phyloP scores from a whole-genome alignment of 2,113 vertebrate genomes.

The Emydura subglobosa region DNA sequence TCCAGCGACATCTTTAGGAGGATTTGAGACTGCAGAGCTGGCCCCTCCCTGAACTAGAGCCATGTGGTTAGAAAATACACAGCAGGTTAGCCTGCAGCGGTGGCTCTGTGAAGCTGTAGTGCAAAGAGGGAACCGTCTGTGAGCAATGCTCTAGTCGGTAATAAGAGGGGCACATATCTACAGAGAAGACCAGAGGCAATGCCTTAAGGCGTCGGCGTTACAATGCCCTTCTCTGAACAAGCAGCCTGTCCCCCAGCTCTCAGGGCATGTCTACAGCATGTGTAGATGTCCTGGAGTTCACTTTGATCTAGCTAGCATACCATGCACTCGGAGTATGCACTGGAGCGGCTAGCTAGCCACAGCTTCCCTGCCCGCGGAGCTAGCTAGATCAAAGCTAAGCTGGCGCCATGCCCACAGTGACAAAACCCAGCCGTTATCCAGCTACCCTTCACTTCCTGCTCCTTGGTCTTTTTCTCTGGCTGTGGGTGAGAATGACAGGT shows the following conservation, averaged over 20 bases:
- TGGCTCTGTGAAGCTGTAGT: background rate
- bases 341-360: too few relatives aligned
- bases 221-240: too few relatives aligned
- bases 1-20: too few relatives aligned
- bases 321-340: too few relatives aligned
- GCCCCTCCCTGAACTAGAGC: background rate
- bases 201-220: background rate
- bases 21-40: too few relatives aligned
- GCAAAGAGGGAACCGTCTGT: rapidly evolving
- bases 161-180: background rate
- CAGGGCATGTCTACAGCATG: background rate
- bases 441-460: background rate
- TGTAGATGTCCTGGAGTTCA: background rate
- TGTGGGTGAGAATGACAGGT: background rate
- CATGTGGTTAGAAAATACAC: constrained; percentile 21
- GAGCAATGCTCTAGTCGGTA: background rate
- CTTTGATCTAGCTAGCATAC: background rate
- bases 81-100: background rate
- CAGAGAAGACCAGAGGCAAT: background rate
- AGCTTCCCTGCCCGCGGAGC: background rate
- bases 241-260: background rate
- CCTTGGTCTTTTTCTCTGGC: background rate
- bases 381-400: background rate
- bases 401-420: too few relatives aligned
- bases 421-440: background rate